Conservation (phyloP, 2,888 invertebrate species). For the Drosophila putrida region DNA sequence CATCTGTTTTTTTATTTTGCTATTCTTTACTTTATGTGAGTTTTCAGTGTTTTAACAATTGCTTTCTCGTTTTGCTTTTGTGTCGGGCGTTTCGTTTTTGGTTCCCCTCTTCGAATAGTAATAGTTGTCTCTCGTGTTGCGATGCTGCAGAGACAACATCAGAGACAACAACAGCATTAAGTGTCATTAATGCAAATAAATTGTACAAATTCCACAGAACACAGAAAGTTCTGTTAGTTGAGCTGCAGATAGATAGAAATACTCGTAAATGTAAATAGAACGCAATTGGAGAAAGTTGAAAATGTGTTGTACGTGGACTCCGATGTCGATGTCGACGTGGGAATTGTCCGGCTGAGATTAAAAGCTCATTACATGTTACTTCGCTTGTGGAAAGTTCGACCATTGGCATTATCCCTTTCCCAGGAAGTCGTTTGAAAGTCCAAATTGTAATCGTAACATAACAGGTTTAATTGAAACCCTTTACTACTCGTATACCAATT, state of each 20-base stretch:
- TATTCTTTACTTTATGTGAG: slow-evolving; percentile 21
- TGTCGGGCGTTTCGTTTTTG: slow-evolving; percentile 5
- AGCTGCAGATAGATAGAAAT: slow-evolving; percentile 12
- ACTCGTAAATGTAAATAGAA: not conserved
- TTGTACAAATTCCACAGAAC: slow-evolving; percentile 50
- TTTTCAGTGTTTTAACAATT: slow-evolving; percentile 69
- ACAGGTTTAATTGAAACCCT: slow-evolving; percentile 39
- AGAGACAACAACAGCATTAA: slow-evolving; percentile 51
- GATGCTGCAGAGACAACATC: slow-evolving; percentile 28
- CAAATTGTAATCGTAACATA: not conserved
- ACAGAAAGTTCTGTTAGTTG: slow-evolving; percentile 46
- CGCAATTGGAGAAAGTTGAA: slow-evolving; percentile 33
- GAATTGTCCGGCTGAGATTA: slow-evolving; percentile 56
- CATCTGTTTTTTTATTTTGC: slow-evolving; percentile 19
- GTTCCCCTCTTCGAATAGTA: slow-evolving; percentile 7
- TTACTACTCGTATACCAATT: slow-evolving; percentile 36
- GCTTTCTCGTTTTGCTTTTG: slow-evolving; percentile 48
- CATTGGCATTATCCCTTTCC: not conserved
- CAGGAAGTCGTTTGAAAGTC: slow-evolving; percentile 62
- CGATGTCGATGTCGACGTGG: slow-evolving; percentile 23
- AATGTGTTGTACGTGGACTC: not conserved
- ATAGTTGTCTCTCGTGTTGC: slow-evolving; percentile 48
- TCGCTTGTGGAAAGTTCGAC: not conserved
- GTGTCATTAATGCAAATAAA: slow-evolving; percentile 80
- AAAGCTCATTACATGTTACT: slow-evolving; percentile 32